phyloP scores from a whole-genome alignment of 2,797 vertebrate species.

The Notoglanidium macrostoma region DNA sequence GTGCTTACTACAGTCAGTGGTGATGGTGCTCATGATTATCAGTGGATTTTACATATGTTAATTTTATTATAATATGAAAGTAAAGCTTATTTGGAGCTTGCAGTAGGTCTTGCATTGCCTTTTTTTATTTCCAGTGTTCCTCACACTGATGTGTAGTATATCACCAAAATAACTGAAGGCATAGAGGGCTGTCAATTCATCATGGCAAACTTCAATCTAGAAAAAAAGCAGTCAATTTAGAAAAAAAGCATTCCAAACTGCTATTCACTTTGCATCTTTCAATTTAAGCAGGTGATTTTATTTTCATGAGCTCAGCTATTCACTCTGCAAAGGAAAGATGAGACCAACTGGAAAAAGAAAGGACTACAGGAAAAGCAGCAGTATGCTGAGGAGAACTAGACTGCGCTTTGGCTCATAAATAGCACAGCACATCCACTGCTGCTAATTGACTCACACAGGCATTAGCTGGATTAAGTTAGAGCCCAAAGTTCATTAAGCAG shows the following conservation, averaged over 20 bases:
- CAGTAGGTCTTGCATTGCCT: background rate
- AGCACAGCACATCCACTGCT: slow-evolving; percentile 75
- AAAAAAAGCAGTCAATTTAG: background rate
- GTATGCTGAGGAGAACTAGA: slow-evolving; percentile 55
- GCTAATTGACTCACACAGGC: slow-evolving; percentile 86
- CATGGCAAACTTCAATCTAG: background rate
- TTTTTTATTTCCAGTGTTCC: background rate
- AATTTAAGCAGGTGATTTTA: background rate
- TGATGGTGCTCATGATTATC: slow-evolving; percentile 42
- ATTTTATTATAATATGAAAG: slow-evolving; percentile 12
- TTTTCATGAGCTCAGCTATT: background rate
- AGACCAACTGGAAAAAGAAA: slow-evolving; percentile 13
- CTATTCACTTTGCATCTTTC: background rate
- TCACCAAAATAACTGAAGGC: background rate
- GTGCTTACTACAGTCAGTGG: slow-evolving; percentile 43
- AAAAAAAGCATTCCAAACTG: background rate
- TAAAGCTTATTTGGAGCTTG: background rate
- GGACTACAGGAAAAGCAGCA: slow-evolving; percentile 52
- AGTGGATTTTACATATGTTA: slow-evolving; percentile 32
- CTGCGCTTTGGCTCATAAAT: slow-evolving; percentile 75
- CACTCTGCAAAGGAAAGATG: background rate
- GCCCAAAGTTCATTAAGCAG: slow-evolving; percentile 84
- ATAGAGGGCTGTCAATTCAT: background rate
- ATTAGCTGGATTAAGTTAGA: slow-evolving; percentile 85
- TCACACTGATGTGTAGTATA: background rate